These are phyloP conservation scores for Coccyzus lansbergi DNA, from an alignment of 2,797 vertebrate species.

Conservation along the genomic window DNA sequence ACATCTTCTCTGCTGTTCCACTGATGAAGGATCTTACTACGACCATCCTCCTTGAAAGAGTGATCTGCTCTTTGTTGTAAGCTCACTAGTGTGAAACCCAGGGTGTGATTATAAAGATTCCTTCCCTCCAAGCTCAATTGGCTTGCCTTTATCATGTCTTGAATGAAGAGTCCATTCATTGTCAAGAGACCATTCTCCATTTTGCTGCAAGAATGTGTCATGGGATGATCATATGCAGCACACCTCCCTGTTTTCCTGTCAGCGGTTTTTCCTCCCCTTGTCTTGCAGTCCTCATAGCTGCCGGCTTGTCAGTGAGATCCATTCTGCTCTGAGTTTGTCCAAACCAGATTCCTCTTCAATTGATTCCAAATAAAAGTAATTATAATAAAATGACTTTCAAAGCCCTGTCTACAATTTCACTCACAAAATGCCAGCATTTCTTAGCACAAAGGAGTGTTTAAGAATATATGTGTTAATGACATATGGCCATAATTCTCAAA, in stretches of 20 bases:
- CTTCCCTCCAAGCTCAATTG: not conserved
- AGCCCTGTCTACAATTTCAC: not conserved
- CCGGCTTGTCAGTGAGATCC: not conserved
- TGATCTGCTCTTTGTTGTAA: not conserved
- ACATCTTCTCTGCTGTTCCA: not conserved
- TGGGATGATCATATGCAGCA: fast-evolving
- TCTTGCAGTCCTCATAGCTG: not conserved
- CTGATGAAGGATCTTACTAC: not conserved
- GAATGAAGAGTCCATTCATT: not conserved
- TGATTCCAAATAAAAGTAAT: not conserved
- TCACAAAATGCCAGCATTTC: not conserved
- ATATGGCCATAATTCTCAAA: not conserved
- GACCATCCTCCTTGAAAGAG: not conserved
- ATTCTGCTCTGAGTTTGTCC: not conserved
- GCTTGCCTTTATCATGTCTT: not conserved
- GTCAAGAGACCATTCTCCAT: not conserved
- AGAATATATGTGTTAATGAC: not conserved
- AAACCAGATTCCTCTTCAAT: not conserved
- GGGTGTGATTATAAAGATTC: not conserved
- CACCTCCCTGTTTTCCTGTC: not conserved
- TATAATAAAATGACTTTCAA: not conserved
- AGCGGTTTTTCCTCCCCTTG: not conserved
- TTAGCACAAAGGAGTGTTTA: not conserved
- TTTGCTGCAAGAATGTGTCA: not conserved
- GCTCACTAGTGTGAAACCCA: not conserved